Base-by-base conservation (phyloP, 2,888 invertebrate genomes). In the Unio pictorum region DNA sequence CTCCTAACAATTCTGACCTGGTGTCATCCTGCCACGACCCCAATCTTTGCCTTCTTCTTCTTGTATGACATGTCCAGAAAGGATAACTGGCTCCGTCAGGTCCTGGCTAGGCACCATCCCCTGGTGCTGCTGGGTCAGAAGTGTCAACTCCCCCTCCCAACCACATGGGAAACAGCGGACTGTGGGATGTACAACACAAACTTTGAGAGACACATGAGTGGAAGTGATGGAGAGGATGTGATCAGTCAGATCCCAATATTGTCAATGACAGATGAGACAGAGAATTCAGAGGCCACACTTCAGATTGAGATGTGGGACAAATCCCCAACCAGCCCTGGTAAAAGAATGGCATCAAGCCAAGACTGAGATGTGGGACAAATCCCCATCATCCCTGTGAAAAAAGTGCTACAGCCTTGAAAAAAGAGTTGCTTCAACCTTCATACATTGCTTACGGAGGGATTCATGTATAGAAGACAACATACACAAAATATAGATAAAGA, bases 21-120 rank as follows among this genome's bases (percentile, higher is more conserved):
- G 88, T 81, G 86, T 61, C 88, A 89, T 64, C 86, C 89, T 2
- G 77, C 88, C 15, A 81, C 88, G 11, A 89, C 89, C 0, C 89
- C 89, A 1, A 71, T 89, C 55, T 85, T 89, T 68, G 81, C 85
- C 66, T 82, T 81, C 56, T 71, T 87, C n/a, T 83, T 86, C 67
- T 77, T 84, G 65, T 77, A 80, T 26, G 85, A 85, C 73, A 80
- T 83, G 62, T 70, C 79, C 23, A 76, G 72, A 26, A 80, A 79
- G 26, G 80, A 82, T 15, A 45, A 11, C 45, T 45, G 45, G 45
- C 45, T 45, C 3, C 45, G 11, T 15, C 45, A 45, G 45, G 45
- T 45, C 45, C 45, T 45, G 45, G 45, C 45, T 15, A 45, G 45
- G 45, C 45, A 45, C 45, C 45, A 45, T 15, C 45, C 45, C 4